Base-by-base conservation (phyloP, 1,140 invertebrate species). In the Rhyacophila brunnea region DNA sequence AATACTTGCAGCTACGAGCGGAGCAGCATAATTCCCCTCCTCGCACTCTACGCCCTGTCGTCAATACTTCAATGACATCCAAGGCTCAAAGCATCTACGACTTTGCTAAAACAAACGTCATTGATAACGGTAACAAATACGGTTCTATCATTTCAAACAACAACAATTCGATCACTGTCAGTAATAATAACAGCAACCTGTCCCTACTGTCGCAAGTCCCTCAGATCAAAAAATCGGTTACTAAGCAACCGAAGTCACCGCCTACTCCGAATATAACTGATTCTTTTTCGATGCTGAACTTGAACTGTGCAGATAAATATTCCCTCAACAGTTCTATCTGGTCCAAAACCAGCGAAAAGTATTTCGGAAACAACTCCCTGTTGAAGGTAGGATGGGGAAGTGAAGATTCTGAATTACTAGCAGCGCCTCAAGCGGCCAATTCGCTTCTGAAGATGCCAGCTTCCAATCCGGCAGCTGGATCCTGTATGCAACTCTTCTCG, bases 401-500 rank as follows among this genome's bases (percentile, higher is more conserved):
- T 11, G 58, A 57, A 17, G 49, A 60, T 11, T 7, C 23, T 1
- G 11, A 60, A 11, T 72, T 73, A 53, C 67, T 68, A 9, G 57
- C 65, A 9, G 68, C 70, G 14, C 54, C 59, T 13, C 65, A 66
- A 14, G 47, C 65, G 19, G 52, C 68, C 38, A 66, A 67, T 19
- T 63, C 69, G 57, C 14, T 68, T 68, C 6, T 69, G 69, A 47
- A 70, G 68, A 46, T 46, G 47, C 3, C 69, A 60, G 5, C 53
- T n/a, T 35, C 64, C 61, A 60, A 66, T 19, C 71, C 72, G 15
- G 61, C 65, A 28, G 70, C 72, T 13, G 68, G 72, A 44, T 69
- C 80, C 6, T 75, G 77, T 60, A 74, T 83, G 67, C 81, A 82
- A 67, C 74, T 83, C 47, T 82, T 83, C 67, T 82, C 81, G 43